phyloP scores from a whole-genome alignment of 2,888 invertebrate species.

The Chrysina gloriosa region DNA sequence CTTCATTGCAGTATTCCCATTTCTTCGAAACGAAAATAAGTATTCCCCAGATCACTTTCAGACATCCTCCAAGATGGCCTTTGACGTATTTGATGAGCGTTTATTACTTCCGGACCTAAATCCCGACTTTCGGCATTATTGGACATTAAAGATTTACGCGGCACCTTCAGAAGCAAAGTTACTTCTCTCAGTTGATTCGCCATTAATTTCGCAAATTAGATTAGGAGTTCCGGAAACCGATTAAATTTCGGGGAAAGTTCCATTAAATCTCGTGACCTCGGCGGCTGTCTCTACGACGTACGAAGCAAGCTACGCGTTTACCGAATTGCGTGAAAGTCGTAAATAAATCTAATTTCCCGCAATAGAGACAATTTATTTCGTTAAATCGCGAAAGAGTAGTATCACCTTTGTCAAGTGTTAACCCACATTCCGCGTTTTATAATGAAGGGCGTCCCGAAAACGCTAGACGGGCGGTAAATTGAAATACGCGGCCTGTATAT shows the following conservation, averaged over 20 bases:
- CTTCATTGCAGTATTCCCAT: no score
- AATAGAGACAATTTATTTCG: conserved; percentile 24
- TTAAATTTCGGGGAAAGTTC: conserved; percentile 11
- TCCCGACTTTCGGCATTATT: not conserved
- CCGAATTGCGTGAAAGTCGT: conserved; percentile 25
- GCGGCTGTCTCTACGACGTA: not conserved
- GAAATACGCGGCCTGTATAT: not conserved
- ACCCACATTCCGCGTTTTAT: conserved; percentile 10
- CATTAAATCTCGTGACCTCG: conserved; percentile 1
- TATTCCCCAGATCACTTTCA: no score
- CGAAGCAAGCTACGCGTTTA: conserved; percentile 17
- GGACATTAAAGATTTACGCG: not conserved
- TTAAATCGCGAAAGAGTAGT: conserved; percentile 23
- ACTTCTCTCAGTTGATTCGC: conserved; percentile 6
- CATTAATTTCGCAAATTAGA: not conserved
- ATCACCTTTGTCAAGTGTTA: conserved; percentile 21
- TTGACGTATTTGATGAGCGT: no score
- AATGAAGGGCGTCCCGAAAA: not conserved
- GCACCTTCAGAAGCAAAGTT: not conserved
- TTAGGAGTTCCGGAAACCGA: conserved; percentile 2
- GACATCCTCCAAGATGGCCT: no score
- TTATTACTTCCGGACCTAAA: not conserved
- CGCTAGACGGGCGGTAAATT: not conserved
- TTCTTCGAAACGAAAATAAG: no score
- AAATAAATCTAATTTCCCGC: conserved; percentile 21